Percentiles rank a stretch among this genome's conserved stretches.
Evolutionary conservation across 1,140 invertebrate species (phyloP).

Genomic region (Heliconius congener): DNA sequence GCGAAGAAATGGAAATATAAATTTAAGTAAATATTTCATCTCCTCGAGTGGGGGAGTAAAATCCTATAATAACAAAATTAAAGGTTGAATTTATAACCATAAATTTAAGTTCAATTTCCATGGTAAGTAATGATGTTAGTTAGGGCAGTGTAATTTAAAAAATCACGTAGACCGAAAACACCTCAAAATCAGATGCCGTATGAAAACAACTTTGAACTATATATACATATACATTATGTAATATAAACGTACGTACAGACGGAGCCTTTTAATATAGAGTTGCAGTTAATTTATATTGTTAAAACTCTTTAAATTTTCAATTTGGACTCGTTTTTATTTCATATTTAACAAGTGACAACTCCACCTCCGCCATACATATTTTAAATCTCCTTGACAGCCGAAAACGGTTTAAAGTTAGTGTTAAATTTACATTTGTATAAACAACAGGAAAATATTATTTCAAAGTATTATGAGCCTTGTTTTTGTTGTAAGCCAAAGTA

Average conservation of each 20-base stretch:
- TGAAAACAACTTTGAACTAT: constrained; percentile 4
- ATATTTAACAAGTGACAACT: constrained; percentile 20
- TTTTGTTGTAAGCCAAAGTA: background rate
- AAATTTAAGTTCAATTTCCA: background rate
- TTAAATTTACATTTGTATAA: constrained; percentile 7
- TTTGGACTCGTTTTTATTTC: constrained; percentile 26
- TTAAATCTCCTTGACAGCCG: constrained; percentile 14
- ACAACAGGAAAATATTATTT: constrained; percentile 4
- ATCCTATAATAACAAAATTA: too few relatives aligned
- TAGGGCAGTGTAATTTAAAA: constrained; percentile 1
- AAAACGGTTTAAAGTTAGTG: background rate
- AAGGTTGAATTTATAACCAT: background rate
- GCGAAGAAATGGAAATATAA: too few relatives aligned
- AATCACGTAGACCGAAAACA: constrained; percentile 14
- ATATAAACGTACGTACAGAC: background rate
- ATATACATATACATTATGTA: background rate
- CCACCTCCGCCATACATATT: constrained; percentile 22
- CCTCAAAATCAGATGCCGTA: constrained; percentile 6
- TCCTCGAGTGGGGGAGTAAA: too few relatives aligned
- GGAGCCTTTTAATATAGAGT: constrained; percentile 23
- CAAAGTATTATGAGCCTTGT: background rate
- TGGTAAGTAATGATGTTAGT: background rate
- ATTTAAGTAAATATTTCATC: too few relatives aligned
- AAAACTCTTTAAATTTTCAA: constrained; percentile 20
- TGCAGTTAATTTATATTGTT: constrained; percentile 12